A percentile compares a stretch with the other conserved stretches of the same genome.
Conservation (phyloP, 2,797 vertebrate genomes). For the Eutrigla gurnardus region DNA sequence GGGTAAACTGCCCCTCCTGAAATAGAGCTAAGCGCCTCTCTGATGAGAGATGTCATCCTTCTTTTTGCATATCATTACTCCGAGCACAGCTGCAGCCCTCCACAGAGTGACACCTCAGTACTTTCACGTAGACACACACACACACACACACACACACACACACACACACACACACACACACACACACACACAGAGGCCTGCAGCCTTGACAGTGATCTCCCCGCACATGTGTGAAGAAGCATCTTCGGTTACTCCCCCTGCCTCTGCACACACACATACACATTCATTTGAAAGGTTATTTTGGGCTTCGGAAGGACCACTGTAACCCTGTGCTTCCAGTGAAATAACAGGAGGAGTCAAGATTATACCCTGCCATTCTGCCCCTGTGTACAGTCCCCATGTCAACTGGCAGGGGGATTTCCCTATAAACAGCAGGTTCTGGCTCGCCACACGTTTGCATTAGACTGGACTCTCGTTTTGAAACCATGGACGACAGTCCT, state of each 20-base stretch:
- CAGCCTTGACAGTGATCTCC: slow-evolving; percentile 90
- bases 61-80: slow-evolving; percentile 49
- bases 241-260: slow-evolving; percentile 84
- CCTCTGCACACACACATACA: slow-evolving; percentile 69
- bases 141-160: slow-evolving; percentile 47
- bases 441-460: slow-evolving; percentile 33
- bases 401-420: slow-evolving; percentile 61
- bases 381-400: slow-evolving; percentile 45
- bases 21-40: slow-evolving; percentile 18
- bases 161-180: slow-evolving; percentile 40
- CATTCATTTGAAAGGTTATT: slow-evolving; percentile 82
- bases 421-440: slow-evolving; percentile 58
- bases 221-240: slow-evolving; percentile 85
- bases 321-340: slow-evolving; percentile 67
- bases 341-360: slow-evolving; percentile 80
- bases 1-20: slow-evolving; percentile 18
- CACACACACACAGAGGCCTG: slow-evolving; percentile 49
- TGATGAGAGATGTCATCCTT: slow-evolving; percentile 43
- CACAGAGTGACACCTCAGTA: slow-evolving; percentile 28
- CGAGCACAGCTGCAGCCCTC: slow-evolving; percentile 56
- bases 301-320: slow-evolving; percentile 77
- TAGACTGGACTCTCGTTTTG: slow-evolving; percentile 29
- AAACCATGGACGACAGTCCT: slow-evolving; percentile 88
- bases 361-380: slow-evolving; percentile 67
- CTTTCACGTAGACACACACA: slow-evolving; percentile 39